A percentile compares a stretch with the other conserved stretches of the same genome.
These are phyloP conservation scores for Leuciscus waleckii DNA, from an alignment of 2,797 vertebrate genomes.

Conservation along the genomic window DNA sequence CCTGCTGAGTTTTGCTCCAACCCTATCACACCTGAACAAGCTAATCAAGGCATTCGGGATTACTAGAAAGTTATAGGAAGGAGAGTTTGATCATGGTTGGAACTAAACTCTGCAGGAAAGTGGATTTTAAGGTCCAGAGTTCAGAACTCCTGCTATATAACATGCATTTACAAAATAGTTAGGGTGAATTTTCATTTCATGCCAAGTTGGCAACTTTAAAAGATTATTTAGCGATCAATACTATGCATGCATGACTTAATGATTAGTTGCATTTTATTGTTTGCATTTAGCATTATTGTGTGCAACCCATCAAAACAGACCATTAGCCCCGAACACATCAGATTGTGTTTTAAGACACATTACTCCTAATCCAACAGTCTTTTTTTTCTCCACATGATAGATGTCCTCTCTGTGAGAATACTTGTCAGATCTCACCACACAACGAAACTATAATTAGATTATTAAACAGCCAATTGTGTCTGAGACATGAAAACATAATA, in stretches of 20 bases:
- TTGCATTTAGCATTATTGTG: background rate
- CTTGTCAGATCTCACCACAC: background rate
- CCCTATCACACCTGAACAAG: background rate
- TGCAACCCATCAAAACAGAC: background rate
- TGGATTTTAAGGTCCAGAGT: background rate
- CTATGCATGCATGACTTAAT: background rate
- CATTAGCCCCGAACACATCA: background rate
- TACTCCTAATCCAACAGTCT: background rate
- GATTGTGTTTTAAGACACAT: background rate
- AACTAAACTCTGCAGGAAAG: background rate
- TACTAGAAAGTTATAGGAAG: background rate
- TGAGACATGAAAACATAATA: slow-evolving; percentile 24
- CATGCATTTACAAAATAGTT: background rate
- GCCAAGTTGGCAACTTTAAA: background rate
- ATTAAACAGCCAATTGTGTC: slow-evolving; percentile 27
- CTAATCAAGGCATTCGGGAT: background rate
- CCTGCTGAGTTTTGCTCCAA: too few species aligned
- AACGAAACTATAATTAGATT: slow-evolving; percentile 20
- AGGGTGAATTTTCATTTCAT: too few species aligned
- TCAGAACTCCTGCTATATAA: background rate
- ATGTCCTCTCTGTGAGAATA: background rate
- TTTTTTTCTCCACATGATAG: background rate
- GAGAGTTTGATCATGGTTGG: background rate
- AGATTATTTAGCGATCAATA: background rate
- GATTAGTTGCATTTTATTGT: background rate